Conservation (phyloP, 2,797 vertebrate genomes). For the Diglossa cyanea region DNA sequence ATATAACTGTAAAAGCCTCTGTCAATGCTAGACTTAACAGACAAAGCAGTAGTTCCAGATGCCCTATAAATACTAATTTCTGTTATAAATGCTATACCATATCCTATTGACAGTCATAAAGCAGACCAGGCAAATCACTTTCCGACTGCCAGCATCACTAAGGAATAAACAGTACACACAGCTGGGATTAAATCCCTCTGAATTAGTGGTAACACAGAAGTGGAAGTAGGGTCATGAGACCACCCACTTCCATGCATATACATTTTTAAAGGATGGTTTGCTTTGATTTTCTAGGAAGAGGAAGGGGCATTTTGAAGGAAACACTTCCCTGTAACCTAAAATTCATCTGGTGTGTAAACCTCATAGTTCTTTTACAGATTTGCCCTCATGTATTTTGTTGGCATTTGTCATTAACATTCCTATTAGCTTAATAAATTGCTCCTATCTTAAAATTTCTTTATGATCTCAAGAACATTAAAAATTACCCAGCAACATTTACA, state of each 20-base stretch:
- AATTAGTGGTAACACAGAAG: background rate
- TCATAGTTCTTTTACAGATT: background rate
- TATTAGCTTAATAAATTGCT: background rate
- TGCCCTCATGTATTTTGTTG: background rate
- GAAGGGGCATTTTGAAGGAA: background rate
- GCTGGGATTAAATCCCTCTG: background rate
- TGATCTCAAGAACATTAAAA: background rate
- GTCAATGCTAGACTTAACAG: background rate
- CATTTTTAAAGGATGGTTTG: background rate
- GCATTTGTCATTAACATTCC: background rate
- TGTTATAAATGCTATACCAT: background rate
- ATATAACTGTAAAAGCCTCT: background rate
- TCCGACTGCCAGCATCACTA: background rate
- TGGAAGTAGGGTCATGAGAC: background rate
- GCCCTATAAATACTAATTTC: background rate
- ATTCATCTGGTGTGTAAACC: background rate
- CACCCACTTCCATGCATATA: background rate
- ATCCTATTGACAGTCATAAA: background rate
- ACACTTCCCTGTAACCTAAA: background rate
- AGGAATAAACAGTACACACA: background rate
- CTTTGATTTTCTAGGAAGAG: background rate
- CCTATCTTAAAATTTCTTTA: background rate
- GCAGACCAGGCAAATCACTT: background rate
- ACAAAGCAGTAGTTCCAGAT: background rate
- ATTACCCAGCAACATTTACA: background rate